These are phyloP conservation scores for Heterohyrax brucei DNA, from an alignment of 2,797 vertebrate species.

Conservation along the genomic window DNA sequence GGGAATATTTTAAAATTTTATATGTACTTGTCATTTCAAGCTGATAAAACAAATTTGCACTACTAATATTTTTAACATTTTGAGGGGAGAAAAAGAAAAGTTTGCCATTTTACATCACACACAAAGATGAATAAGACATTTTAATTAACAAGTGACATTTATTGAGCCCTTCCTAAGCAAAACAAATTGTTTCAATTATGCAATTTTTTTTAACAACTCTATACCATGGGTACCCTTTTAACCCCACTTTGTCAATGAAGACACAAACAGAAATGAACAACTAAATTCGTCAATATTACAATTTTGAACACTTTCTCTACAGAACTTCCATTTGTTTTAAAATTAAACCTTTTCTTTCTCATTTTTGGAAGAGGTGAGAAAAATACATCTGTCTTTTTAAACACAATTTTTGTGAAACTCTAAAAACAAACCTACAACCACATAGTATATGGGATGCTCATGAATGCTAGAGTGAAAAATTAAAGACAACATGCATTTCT, in stretches of 20 bases:
- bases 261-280: neutral
- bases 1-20: neutral
- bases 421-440: neutral
- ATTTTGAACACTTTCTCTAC: neutral
- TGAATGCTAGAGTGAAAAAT: neutral
- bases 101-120: neutral
- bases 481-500: neutral
- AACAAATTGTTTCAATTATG: neutral
- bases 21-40: constrained; percentile 19
- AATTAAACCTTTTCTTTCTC: neutral
- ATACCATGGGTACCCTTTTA: too few species aligned
- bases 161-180: neutral
- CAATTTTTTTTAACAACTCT: neutral
- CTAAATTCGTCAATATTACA: neutral
- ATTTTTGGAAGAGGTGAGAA: neutral
- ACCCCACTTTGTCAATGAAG: neutral
- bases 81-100: neutral
- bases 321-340: neutral
- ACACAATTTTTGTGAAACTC: neutral
- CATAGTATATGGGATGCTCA: neutral
- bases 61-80: neutral
- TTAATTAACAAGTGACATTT: neutral
- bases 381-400: neutral
- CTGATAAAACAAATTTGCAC: neutral
- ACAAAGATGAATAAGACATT: neutral